Conservation (phyloP, 2,888 invertebrate species). For the Epirrita christyi region DNA sequence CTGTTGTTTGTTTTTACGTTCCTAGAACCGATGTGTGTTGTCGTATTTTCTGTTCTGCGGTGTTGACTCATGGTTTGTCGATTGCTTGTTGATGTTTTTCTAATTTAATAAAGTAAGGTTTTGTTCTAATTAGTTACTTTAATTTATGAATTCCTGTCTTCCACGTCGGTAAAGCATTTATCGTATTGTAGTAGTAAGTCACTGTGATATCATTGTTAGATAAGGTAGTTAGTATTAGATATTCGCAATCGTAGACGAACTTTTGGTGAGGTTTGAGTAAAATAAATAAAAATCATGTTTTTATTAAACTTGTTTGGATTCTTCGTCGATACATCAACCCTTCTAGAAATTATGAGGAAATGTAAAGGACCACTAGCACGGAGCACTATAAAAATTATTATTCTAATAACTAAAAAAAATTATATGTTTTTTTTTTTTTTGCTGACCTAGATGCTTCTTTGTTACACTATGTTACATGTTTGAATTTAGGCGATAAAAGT, state of each 20-base stretch:
- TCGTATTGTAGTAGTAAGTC: constrained; percentile 65
- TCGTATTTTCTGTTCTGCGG: constrained; percentile 29
- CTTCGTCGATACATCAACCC: not conserved
- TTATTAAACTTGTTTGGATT: constrained; percentile 28
- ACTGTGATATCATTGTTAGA: constrained; percentile 40
- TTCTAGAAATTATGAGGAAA: not conserved
- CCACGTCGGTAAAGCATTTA: constrained; percentile 73
- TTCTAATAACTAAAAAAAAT: too few relatives aligned
- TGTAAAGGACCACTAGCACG: too few relatives aligned
- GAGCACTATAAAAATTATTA: too few relatives aligned
- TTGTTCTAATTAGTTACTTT: constrained; percentile 69
- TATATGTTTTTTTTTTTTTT: too few relatives aligned
- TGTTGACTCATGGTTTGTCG: constrained; percentile 59
- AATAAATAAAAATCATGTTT: constrained; percentile 31
- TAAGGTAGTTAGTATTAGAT: constrained; percentile 42
- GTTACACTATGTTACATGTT: too few relatives aligned
- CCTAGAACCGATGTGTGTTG: constrained; percentile 81
- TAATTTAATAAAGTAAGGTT: constrained; percentile 77
- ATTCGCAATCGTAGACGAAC: constrained; percentile 31
- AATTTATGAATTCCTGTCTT: constrained; percentile 66
- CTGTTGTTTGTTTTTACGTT: constrained; percentile 79
- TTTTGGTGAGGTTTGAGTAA: constrained; percentile 20
- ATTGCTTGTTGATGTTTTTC: constrained; percentile 80
- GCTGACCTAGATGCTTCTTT: too few relatives aligned
- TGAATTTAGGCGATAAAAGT: too few relatives aligned